Conservation (phyloP, 1,140 invertebrate species). For the Charaxes varanes region DNA sequence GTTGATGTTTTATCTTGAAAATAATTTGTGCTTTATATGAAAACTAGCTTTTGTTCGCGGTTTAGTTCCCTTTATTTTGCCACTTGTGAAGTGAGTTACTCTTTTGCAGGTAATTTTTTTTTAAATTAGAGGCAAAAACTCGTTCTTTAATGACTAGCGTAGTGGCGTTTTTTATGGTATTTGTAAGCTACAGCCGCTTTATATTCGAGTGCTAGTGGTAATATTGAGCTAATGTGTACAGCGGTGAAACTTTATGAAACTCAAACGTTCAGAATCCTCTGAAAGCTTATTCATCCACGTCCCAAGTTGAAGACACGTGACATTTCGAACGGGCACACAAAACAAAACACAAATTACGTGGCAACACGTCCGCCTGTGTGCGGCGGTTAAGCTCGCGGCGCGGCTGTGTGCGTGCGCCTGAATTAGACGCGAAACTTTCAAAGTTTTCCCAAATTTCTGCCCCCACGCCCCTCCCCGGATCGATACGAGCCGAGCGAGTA, state of each 20-base stretch:
- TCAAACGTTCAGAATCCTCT: constrained; percentile 14
- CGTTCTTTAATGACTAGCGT: too few species aligned
- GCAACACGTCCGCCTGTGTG: constrained; percentile 37
- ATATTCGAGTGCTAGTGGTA: neutral
- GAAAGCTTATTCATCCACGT: constrained; percentile 20
- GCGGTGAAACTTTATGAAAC: constrained; percentile 15
- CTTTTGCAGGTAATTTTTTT: too few species aligned
- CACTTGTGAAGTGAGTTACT: too few species aligned
- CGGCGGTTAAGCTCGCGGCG: constrained; percentile 40
- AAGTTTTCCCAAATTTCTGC: constrained; percentile 73
- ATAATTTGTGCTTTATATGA: too few species aligned
- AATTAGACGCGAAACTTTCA: constrained; percentile 74
- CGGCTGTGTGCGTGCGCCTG: constrained; percentile 69
- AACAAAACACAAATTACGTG: constrained; percentile 63
- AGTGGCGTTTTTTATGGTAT: too few species aligned
- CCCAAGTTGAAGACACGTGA: constrained; percentile 48
- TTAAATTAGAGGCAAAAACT: too few species aligned
- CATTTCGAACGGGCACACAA: constrained; percentile 50
- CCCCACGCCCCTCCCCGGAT: constrained; percentile 50
- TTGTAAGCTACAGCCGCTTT: neutral
- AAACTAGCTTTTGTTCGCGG: too few species aligned
- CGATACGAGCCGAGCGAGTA: constrained; percentile 61
- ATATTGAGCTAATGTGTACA: constrained; percentile 6
- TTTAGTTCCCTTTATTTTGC: too few species aligned
- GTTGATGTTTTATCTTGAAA: neutral